Evolutionary conservation across 2,888 invertebrate species (phyloP).

Genomic region (Pyrochroa serraticornis): DNA sequence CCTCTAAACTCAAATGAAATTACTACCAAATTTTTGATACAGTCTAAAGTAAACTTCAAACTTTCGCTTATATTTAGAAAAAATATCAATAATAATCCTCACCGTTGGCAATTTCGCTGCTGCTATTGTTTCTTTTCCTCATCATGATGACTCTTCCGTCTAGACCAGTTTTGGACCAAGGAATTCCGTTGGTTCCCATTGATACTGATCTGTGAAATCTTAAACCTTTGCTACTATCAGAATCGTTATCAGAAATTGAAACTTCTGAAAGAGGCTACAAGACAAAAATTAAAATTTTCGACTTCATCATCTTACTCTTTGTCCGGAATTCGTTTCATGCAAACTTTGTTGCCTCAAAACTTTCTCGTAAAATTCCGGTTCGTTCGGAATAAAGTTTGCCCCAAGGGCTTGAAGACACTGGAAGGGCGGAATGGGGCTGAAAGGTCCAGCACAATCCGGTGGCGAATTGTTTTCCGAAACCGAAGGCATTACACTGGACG

Average conservation of each 20-base stretch:
- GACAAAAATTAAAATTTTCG: background rate
- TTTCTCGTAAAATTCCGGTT: constrained; percentile 58
- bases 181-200: constrained; percentile 75
- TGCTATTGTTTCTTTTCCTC: constrained; percentile 73
- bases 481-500: constrained; percentile 58
- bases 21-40: background rate
- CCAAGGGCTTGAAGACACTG: constrained; percentile 66
- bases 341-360: constrained; percentile 58
- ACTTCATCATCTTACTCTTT: constrained; percentile 52
- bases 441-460: constrained; percentile 62
- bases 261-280: constrained; percentile 62
- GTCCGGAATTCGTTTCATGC: constrained; percentile 54
- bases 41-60: background rate
- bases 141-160: constrained; percentile 66
- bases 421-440: constrained; percentile 64
- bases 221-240: constrained; percentile 61
- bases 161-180: constrained; percentile 65
- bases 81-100: constrained; percentile 39
- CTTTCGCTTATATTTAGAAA: no score
- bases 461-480: constrained; percentile 65
- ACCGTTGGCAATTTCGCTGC: constrained; percentile 66
- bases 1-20: constrained; percentile 60
- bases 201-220: constrained; percentile 86
- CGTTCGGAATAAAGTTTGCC: constrained; percentile 45
- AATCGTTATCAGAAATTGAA: constrained; percentile 62